phyloP scores from a whole-genome alignment of 2,888 invertebrate genomes.

The Dione juno region DNA sequence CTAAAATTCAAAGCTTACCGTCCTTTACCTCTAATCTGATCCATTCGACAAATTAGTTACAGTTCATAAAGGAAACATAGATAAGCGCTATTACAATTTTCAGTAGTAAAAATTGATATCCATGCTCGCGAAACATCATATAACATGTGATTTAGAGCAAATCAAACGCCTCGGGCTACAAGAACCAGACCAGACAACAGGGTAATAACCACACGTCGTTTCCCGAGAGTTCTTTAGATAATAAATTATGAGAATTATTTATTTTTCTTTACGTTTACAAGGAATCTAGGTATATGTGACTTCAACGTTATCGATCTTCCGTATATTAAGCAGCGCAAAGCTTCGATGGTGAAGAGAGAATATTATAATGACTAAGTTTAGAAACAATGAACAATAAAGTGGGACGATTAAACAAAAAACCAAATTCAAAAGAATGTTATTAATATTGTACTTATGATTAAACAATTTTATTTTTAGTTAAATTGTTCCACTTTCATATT shows the following conservation, averaged over 20 bases:
- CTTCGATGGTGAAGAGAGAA: too few relatives aligned
- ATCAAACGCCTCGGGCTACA: slow-evolving; percentile 29
- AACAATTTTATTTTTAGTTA: too few relatives aligned
- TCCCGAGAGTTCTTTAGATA: slow-evolving; percentile 32
- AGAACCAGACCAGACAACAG: slow-evolving; percentile 32
- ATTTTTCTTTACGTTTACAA: too few relatives aligned
- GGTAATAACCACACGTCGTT: slow-evolving; percentile 27
- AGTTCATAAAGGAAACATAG: slow-evolving; percentile 24
- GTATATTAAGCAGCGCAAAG: too few relatives aligned
- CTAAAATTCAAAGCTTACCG: slow-evolving; percentile 1
- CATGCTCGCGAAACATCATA: slow-evolving; percentile 27
- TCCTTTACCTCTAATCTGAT: slow-evolving; percentile 14
- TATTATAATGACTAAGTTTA: too few relatives aligned
- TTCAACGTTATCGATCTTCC: too few relatives aligned
- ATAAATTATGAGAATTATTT: slow-evolving; percentile 31
- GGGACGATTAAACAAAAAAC: too few relatives aligned
- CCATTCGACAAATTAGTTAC: slow-evolving; percentile 20
- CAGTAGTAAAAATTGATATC: slow-evolving; percentile 33
- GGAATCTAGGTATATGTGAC: too few relatives aligned
- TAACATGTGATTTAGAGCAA: slow-evolving; percentile 25
- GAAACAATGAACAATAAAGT: too few relatives aligned
- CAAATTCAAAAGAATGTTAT: too few relatives aligned
- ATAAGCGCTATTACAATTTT: slow-evolving; percentile 24
- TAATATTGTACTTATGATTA: too few relatives aligned
- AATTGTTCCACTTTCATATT: too few relatives aligned